These are phyloP conservation scores for Rotaria sp. DNA, from an alignment of 2,888 invertebrate species.

Conservation along the genomic window DNA sequence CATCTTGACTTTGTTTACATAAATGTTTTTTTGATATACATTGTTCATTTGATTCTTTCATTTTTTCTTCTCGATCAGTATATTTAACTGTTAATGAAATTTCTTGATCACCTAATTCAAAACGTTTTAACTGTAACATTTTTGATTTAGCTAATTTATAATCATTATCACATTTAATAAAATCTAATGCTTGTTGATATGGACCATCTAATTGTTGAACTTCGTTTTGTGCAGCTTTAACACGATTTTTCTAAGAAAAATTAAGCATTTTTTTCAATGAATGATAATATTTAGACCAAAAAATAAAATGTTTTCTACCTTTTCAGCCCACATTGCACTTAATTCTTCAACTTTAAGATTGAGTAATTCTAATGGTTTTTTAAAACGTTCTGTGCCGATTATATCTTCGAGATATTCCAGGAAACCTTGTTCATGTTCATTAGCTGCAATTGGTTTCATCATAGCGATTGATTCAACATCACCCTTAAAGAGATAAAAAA, in stretches of 20 bases:
- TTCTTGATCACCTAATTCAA: slow-evolving; percentile 9
- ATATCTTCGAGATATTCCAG: slow-evolving; percentile 96
- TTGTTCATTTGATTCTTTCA: neutral
- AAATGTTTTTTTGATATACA: slow-evolving; percentile 33
- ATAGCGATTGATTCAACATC: slow-evolving; percentile 97
- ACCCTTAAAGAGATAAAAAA: slow-evolving; percentile 64
- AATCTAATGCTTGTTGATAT: slow-evolving; percentile 59
- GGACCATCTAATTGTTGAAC: slow-evolving; percentile 56
- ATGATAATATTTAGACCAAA: too few relatives aligned
- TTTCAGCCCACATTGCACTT: slow-evolving; percentile 69
- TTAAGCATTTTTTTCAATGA: slow-evolving; percentile 44
- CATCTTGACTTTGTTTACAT: slow-evolving; percentile 47
- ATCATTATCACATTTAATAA: slow-evolving; percentile 72
- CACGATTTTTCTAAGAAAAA: slow-evolving; percentile 64
- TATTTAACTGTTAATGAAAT: neutral
- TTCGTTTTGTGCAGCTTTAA: slow-evolving; percentile 63
- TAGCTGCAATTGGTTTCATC: slow-evolving; percentile 88
- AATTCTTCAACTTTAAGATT: slow-evolving; percentile 67
- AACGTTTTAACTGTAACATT: neutral
- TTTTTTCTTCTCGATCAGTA: slow-evolving; percentile 6
- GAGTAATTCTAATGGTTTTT: slow-evolving; percentile 72
- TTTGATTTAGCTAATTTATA: slow-evolving; percentile 61
- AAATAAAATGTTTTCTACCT: too few relatives aligned
- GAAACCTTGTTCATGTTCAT: slow-evolving; percentile 85
- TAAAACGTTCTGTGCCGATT: slow-evolving; percentile 67